A percentile compares a stretch with the other conserved stretches of the same genome.
Conservation (phyloP, 2,888 invertebrate genomes). For the Polymixis flavicincta region DNA sequence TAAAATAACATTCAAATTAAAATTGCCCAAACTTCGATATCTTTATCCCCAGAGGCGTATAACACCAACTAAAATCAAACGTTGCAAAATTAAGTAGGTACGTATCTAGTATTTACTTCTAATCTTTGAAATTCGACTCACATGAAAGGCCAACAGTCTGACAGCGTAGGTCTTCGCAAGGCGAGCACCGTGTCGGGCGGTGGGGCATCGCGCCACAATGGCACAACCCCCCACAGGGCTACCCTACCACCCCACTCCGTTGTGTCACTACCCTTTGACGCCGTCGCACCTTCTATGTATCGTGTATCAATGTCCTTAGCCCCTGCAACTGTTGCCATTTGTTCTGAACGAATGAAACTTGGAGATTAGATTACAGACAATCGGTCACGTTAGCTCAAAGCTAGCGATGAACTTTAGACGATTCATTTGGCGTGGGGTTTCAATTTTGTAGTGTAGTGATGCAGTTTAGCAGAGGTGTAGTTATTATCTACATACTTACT, state of each 20-base stretch:
- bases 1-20: slow-evolving; percentile 13
- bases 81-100: slow-evolving; percentile 10
- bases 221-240: slow-evolving; percentile 84
- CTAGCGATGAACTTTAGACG: slow-evolving; percentile 37
- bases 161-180: slow-evolving; percentile 79
- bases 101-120: slow-evolving; percentile 23
- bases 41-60: slow-evolving; percentile 1
- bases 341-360: slow-evolving; percentile 50
- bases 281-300: slow-evolving; percentile 74
- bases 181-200: slow-evolving; percentile 83
- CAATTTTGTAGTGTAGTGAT: slow-evolving; percentile 9
- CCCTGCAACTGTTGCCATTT: slow-evolving; percentile 50
- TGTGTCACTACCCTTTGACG: slow-evolving; percentile 77
- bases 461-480: not conserved
- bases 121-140: slow-evolving; percentile 62
- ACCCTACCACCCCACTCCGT: slow-evolving; percentile 81
- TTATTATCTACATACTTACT: not conserved
- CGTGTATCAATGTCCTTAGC: slow-evolving; percentile 62
- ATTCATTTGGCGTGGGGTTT: slow-evolving; percentile 9
- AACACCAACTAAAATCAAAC: slow-evolving; percentile 15
- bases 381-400: slow-evolving; percentile 34
- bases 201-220: slow-evolving; percentile 82
- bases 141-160: slow-evolving; percentile 88
- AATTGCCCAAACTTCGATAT: slow-evolving; percentile 26
- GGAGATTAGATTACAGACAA: slow-evolving; percentile 50